These are phyloP conservation scores for Drosophila arizonae DNA, from an alignment of 1,140 invertebrate genomes.

Conservation along the genomic window DNA sequence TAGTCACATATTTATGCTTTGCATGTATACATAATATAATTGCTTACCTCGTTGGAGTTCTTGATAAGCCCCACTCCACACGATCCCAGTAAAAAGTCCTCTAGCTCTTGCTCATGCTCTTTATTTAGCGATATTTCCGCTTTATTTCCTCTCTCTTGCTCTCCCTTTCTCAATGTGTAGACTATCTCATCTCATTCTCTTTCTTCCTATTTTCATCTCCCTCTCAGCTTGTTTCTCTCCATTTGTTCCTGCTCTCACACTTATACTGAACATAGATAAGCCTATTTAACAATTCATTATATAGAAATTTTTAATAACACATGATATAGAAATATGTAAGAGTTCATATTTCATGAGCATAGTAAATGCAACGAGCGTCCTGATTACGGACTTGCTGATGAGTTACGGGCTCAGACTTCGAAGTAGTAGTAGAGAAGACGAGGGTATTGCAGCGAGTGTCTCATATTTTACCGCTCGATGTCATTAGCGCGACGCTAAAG, in stretches of 20 bases:
- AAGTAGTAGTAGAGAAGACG: not conserved
- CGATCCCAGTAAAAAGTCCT: too few species aligned
- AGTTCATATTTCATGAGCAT: too few species aligned
- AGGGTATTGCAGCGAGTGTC: not conserved
- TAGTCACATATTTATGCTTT: not conserved
- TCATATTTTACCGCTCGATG: conserved; percentile 43
- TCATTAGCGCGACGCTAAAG: conserved; percentile 46
- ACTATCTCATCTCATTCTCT: not conserved
- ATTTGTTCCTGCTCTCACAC: too few species aligned
- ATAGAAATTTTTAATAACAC: too few species aligned
- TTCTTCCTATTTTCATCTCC: not conserved
- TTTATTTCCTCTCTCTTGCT: not conserved
- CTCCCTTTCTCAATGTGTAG: not conserved
- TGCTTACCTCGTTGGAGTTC: conserved; percentile 33
- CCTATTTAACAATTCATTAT: too few species aligned
- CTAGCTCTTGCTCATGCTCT: not conserved
- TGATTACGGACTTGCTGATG: not conserved
- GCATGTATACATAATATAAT: conserved; percentile 9
- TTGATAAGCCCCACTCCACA: not conserved
- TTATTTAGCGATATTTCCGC: too few species aligned
- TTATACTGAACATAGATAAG: too few species aligned
- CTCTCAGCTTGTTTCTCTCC: not conserved
- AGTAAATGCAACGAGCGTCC: conserved; percentile 1
- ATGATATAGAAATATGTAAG: too few species aligned
- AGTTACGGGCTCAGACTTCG: too few species aligned